Evolutionary conservation across 2,888 invertebrate genomes (phyloP), one percentile per base, ranked within the genome.

Genomic region (Philhelius pedissequus): DNA sequence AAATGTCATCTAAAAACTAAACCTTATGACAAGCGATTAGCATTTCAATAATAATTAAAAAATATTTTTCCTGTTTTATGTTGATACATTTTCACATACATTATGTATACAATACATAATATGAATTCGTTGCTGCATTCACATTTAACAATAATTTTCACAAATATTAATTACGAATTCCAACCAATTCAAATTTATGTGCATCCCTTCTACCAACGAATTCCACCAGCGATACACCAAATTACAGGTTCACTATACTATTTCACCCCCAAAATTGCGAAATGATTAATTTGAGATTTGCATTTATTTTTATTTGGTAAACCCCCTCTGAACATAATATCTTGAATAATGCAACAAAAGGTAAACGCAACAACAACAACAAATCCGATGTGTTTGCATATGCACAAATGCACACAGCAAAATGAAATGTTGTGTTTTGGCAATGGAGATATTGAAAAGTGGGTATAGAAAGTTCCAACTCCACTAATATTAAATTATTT

Each of bases 401-500:
- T 64, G 20, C 56, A 30, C 25, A 30, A 58, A 43, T 20, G 48
- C 60, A 60, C 25, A 38, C 25, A 40, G n/a, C 40, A 69, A 50
- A 52, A 60, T 22, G 50, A 25, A 45, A 64, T 40, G 64, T 25
- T 20, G 58, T 27, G 15, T 43, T n/a, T 25, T 62, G 9, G n/a
- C 4, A 15, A 18, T 7, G 9, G 6, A 32, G 9, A 13, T 2
- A 0, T 13, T 0, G 15, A 25, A 1, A 0, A 3, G 32, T 6
- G 20, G 45, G 15, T 8, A 32, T 38, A 50, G 48, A 68, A 50
- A 11, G 66, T 20, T 32, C 54, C 30, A 35, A 64, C 18, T 43
- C 50, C 32, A 35, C 68, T 15, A 48, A 58, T 62, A 76, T 74
- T 73, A 71, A 71, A 62, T 71, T 78, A 64, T 78, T 83, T 69